A percentile compares a stretch with the other conserved stretches of the same genome.
Conservation (phyloP, 1,140 invertebrate genomes). For the Limonius californicus region DNA sequence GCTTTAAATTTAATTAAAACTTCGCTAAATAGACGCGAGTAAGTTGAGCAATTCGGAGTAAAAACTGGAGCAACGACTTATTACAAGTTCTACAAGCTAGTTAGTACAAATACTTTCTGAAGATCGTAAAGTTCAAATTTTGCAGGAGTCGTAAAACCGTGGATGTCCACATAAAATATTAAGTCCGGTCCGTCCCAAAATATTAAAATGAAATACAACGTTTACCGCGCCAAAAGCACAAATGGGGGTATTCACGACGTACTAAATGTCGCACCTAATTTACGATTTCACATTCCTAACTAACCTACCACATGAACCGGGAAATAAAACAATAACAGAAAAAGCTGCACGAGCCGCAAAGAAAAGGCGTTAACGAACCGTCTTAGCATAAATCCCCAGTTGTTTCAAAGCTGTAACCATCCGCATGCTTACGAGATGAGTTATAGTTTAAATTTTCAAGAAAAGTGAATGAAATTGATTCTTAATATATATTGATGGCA, state of each 20-base stretch:
- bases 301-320: too few relatives aligned
- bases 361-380: too few relatives aligned
- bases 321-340: too few relatives aligned
- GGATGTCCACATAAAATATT: slow-evolving; percentile 3
- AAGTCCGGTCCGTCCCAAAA: neutral
- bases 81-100: neutral
- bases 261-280: slow-evolving; percentile 4
- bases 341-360: too few relatives aligned
- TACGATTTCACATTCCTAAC: neutral
- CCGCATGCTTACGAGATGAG: too few relatives aligned
- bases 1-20: neutral
- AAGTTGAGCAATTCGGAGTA: neutral
- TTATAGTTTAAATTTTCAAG: too few relatives aligned
- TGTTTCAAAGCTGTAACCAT: too few relatives aligned
- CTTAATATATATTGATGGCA: too few relatives aligned
- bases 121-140: neutral
- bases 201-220: slow-evolving; percentile 8
- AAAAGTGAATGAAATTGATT: too few relatives aligned
- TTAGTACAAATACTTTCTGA: neutral
- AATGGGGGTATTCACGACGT: neutral
- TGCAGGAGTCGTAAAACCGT: neutral
- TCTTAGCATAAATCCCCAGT: too few relatives aligned
- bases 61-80: neutral
- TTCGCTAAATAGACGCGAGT: neutral
- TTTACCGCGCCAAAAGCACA: slow-evolving; percentile 7